Evolutionary conservation across 2,113 vertebrate genomes (phyloP), one percentile per base, ranked within the genome.

Genomic region (Ceyx margarethae): DNA sequence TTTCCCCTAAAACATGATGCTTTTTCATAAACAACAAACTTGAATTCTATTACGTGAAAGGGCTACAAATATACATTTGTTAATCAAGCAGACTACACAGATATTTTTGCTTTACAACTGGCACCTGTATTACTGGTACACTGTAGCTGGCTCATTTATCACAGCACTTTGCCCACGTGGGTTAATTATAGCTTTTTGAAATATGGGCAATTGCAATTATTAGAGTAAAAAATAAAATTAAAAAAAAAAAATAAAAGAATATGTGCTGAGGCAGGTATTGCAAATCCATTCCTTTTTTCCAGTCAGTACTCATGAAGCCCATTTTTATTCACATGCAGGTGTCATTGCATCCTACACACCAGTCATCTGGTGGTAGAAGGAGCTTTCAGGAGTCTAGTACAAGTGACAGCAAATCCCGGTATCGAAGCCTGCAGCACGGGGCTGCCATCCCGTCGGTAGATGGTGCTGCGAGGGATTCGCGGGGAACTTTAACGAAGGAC

Each of bases 51-150:
- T 96, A 96, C 80, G 78, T 97, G 96, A 97, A 97, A 98, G 94
- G 96, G 96, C 97, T 97, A 98, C 97, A 98, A 97, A 97, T 97
- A 97, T 93, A 98, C 97, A 98, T 94, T 96, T 95, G 96, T 97
- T 87, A 95, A 97, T 95, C 97, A 98, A 97, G 96, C 97, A 97
- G 96, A 97, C 96, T 96, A 98, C 96, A 97, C 96, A 98, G 91
- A 81, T 94, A 96, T 57, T 97, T 92, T 97, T 96, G 96, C 95
- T 97, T 98, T 97, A 98, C 98, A 98, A 95, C 95, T 97, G 96
- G 97, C 96, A 97, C 96, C 97, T 97, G 53, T 69, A 66, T 94
- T 87, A 92, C 91, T 91, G 94, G 96, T 94, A 97, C 90, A 96
- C 37, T 89, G 29, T 79, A 87, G 92, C 96, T 97, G 97, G 97